Base-by-base conservation (phyloP, 2,113 vertebrate genomes). In the Chroicocephalus ridibundus region DNA sequence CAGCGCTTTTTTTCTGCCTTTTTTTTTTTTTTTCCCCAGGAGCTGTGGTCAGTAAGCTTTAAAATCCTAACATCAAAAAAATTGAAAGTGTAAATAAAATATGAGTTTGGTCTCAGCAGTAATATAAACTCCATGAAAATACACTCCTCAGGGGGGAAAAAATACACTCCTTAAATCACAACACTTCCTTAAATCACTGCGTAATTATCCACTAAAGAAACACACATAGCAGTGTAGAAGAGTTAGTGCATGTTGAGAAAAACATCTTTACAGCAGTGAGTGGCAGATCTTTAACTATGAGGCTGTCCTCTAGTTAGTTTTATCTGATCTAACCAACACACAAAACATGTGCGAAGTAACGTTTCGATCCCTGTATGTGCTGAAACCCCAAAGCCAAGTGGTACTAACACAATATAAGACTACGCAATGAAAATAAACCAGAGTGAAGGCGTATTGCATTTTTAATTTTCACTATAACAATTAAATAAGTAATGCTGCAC, bases 281-380 rank as follows among this genome's bases (percentile, higher is more conserved):
- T 24, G 14, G 18, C 34, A 72, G n/a, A 40, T 40, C 31, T 61
- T 57, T 40, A 71, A 32, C 27, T 44, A 11, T 32, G 8, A 61
- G 15, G 10, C 29, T 80, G 20, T 51, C 15, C 38, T 44, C 29
- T 60, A n/a, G 5, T 57, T 55, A 38, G 8, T 65, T 93, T 81
- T 72, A 20, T 19, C 10, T 2, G 2, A 8, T 12, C 22, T 75
- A 84, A 17, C 4, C 25, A 65, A 38, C 13, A 21, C 18, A 40
- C 5, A 55, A 61, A 71, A 60, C 0, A 0, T 0, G 0, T 38
- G 11, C 3, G 2, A 62, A 54, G 2, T 42, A 13, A 25, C 4
- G 2, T 68, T 82, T 72, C 0, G 0, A 27, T 11, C 24, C 5
- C 18, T 38, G 20, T 5, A 10, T 4, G 13, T 18, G 25, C 61